Conservation (phyloP, 2,888 invertebrate species). For the Orthosia incerta region DNA sequence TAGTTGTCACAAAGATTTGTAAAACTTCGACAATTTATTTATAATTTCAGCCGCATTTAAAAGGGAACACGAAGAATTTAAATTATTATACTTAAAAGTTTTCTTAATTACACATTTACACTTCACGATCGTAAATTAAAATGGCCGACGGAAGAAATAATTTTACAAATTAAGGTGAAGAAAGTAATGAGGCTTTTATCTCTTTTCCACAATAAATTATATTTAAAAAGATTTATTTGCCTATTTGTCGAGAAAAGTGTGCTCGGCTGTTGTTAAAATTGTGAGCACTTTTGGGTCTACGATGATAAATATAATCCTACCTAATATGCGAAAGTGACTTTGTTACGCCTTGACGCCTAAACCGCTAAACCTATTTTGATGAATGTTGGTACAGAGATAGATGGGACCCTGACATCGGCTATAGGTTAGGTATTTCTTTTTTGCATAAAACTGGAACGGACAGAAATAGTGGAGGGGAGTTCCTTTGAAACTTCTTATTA, state of each 20-base stretch:
- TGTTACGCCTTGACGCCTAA: too few relatives aligned
- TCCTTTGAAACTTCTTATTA: too few relatives aligned
- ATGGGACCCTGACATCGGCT: too few relatives aligned
- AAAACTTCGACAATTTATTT: conserved; percentile 36
- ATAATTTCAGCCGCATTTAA: conserved; percentile 42
- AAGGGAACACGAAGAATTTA: conserved; percentile 26
- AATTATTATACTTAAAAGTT: conserved; percentile 45
- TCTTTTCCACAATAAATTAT: conserved; percentile 36
- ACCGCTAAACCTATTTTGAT: too few relatives aligned
- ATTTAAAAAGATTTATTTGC: conserved; percentile 27
- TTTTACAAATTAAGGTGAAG: conserved; percentile 39
- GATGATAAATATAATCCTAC: not conserved
- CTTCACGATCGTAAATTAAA: conserved; percentile 43
- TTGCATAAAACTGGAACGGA: too few relatives aligned
- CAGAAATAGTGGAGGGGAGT: too few relatives aligned
- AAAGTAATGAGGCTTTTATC: conserved; percentile 35
- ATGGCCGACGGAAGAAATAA: conserved; percentile 6
- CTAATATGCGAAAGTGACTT: too few relatives aligned
- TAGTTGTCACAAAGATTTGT: not conserved
- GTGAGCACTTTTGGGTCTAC: not conserved
- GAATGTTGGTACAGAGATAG: too few relatives aligned
- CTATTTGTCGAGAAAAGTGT: conserved; percentile 11
- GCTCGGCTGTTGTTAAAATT: not conserved
- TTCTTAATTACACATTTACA: conserved; percentile 52
- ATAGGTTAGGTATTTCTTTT: too few relatives aligned